Evolutionary conservation across 2,888 invertebrate genomes (phyloP), one percentile per base, ranked within the genome.

Genomic region (Nemotelus nigrinus): DNA sequence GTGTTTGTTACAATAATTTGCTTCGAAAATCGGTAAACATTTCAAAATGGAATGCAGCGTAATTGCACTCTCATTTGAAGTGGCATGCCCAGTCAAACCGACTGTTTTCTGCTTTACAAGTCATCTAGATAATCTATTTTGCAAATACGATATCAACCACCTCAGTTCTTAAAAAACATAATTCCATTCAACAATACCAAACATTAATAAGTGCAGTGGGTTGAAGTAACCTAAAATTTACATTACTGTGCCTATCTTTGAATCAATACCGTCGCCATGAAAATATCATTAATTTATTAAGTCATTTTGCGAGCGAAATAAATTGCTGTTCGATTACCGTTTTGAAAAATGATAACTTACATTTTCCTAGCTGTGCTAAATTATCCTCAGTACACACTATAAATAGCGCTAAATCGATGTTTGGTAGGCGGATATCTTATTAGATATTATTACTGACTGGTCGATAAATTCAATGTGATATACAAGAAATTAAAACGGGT

Each of bases 281-380:
- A 6, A 60, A 50, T 48, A 48, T 50, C 67, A 68, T 68, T 68
- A 68, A 50, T 48, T 68, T 50, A 50, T 68, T 50, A 50, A 50
- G 67, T 48, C 67, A 48, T 48, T 68, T 68, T 43, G 60, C 60
- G 41, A 10, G 39, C 41, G 41, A 60, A 60, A 60, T 60, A 60
- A 60, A 60, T 60, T 60, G 41, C 60, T 41, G 25, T 60, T 3
- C 25, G 60, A 60, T 60, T 60, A 43, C 25, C 25, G 25, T 5
- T 60, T 60, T 60, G 60, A 60, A 60, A 60, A 25, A 60, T 60
- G 60, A 7, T 39, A 2, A 60, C 60, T 60, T 60, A 60, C 41
- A 3, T 7, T 3, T 39, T 25, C 43, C 41, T 60, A 60, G 7
- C 39, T 39, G 41, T 60, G 3, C 41, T 25, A 25, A 58, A 7